Base-by-base conservation (phyloP, 1,140 invertebrate genomes). In the Nasonia vitripennis region DNA sequence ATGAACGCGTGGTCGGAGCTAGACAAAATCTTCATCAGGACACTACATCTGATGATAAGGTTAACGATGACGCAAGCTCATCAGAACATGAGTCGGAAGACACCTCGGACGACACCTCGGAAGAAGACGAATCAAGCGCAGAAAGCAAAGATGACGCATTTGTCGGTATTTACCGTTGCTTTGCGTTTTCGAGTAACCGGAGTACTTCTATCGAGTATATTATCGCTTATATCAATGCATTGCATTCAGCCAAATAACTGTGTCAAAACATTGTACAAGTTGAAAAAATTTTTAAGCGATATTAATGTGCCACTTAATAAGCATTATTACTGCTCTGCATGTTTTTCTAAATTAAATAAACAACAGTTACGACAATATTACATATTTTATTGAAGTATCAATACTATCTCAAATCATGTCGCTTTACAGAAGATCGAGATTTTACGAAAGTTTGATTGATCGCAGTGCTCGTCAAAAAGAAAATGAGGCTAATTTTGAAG, bases 401-500 rank as follows among this genome's bases (percentile, higher is more conserved):
- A 68, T 88, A 12, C 41, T 80, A 7, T 2, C 37, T 9, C 87
- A 89, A 81, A 20, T 89, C 0, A 4, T 74, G 51, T 77, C 81
- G 23, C 67, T 87, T 5, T 87, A 81, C 27, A 68, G 82, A 86
- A 77, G 78, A 62, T 62, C 45, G 85, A 73, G 67, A 14, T 87
- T 86, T 82, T 20, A 74, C 7, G 48, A 81, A 20, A 27, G 34
- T 48, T 68, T 87, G 14, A 74, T 74, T 71, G 75, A 81, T 80
- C 78, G 79, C 23, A 81, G 31, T 23, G 67, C 51, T 68, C 73
- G 87, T 20, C 27, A 51, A 31, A 83, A 89, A 86, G 17, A 83
- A 79, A 78, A 81, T 86, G 23, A 27, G 2, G 34, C 79, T 6
- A 87, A 78, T 86, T 87, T 83, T 17, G 83, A 87, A 74, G 88